Evolutionary conservation across 2,797 vertebrate species (phyloP), one percentile per base, ranked within the genome.

Genomic region (Apogon talboti): DNA sequence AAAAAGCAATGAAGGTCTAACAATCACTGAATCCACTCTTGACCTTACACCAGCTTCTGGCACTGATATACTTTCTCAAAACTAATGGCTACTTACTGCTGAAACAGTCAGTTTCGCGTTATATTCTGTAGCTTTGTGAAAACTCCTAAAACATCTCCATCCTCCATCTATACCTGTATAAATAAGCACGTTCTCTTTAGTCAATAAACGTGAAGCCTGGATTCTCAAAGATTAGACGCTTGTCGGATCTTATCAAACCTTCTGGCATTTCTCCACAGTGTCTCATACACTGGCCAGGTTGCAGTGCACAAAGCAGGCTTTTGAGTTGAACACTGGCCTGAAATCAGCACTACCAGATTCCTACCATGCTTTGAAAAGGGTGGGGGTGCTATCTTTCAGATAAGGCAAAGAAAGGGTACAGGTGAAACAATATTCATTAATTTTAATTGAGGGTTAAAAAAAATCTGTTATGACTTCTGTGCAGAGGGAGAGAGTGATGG

Each of bases 231-330:
- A 48, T 78, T 45, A 67, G 55, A 45, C 11, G 21, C 53, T 42
- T 55, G 64, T 21, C 56, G 19, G 46, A 64, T 66, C 37, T 40
- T 38, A 68, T 61, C 28, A n/a, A 66, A 42, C 52, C 9, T 47
- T 41, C 51, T 35, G 16, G 28, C 42, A 12, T 50, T 53, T 8
- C 16, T 64, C 56, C 50, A 33, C 44, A 42, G 37, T 0, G 38
- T 66, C 54, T 69, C 57, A 30, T 68, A 44, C 51, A 72, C 62
- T 71, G 67, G 54, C 47, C 68, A 47, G 41, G 74, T 40, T 55
- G 45, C 8, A 14, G 43, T 33, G 74, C 78, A 91, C 87, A 91
- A 89, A 86, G 82, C 69, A n/a, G 10, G n/a, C 57, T 76, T 86
- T 87, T 90, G 72, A 89, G 74, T 43, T 30, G 1, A 11, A 4